Base-by-base conservation (phyloP, 2,888 invertebrate genomes). In the Quadroppia sp. region DNA sequence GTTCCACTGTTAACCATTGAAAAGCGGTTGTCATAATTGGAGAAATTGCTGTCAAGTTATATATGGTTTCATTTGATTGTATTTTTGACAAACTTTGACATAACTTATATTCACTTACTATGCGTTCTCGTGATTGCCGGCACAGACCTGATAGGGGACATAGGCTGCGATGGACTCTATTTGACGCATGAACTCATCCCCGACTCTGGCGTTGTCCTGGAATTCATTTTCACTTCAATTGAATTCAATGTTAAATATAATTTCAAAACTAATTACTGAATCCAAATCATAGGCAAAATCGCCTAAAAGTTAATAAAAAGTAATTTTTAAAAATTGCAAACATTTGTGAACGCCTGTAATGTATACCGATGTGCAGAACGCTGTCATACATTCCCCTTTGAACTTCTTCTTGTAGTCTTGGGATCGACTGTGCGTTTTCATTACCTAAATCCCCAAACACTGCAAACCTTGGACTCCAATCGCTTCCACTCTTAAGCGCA, bases 151-250 rank as follows among this genome's bases (percentile, higher is more conserved):
- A 82, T 97, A 97, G 0, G 96, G 95, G 77, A 95, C 85, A 81
- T 89, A 89, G 28, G 91, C 92, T 28, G 96, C 94, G 48, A 96
- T 86, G 0, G 91, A 87, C 83, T 96, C 89, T 75, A 97, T 89
- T 85, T 93, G 91, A 4, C 89, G 86, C 94, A 97, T 94, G 83
- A 94, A 97, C 81, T 89, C 87, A 85, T 97, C 94, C 0, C 97
- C 97, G 25, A 74, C 69, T 25, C 73, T 42, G 7, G 72, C 76
- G 56, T 74, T 71, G n/a, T 76, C 73, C 74, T 74, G 23, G 28
- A n/a, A 64, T 42, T n/a, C 17, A 2, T 30, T 42, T 32, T 30
- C 1, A 11, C 6, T 70, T 13, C 25, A 30, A 48, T 48, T 48
- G 32, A 50, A 7, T 40, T 11, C 6, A 40, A 28, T 42, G 4